phyloP scores from a whole-genome alignment of 2,888 invertebrate species.

The Rhorus exstirpatorius region DNA sequence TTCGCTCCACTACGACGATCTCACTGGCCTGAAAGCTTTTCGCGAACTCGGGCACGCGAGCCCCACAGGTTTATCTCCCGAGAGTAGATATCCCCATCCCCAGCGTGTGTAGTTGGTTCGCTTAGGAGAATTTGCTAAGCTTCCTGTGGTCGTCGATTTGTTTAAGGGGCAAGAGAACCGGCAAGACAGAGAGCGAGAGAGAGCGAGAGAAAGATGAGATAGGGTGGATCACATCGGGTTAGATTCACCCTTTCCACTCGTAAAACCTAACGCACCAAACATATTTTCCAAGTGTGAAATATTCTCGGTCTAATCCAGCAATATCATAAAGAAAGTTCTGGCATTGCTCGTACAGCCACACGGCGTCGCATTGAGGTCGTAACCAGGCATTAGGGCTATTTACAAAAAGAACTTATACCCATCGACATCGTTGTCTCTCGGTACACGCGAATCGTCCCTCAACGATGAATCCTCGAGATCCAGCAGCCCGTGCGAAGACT shows the following conservation, averaged over 20 bases:
- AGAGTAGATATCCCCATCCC: conserved; percentile 39
- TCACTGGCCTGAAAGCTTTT: conserved; percentile 62
- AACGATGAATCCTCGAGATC: conserved; percentile 67
- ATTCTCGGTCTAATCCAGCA: conserved; percentile 85
- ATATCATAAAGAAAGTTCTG: conserved; percentile 85
- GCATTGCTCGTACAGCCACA: conserved; percentile 66
- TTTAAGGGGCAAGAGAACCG: conserved; percentile 56
- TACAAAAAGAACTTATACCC: conserved; percentile 83
- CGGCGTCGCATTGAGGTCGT: conserved; percentile 79
- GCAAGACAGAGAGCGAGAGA: conserved; percentile 19
- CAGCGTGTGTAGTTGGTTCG: conserved; percentile 79
- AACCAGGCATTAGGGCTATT: conserved; percentile 86
- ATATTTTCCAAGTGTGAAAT: conserved; percentile 85
- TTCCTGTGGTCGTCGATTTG: conserved; percentile 69
- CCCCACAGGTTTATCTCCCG: not conserved
- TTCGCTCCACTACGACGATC: conserved; percentile 27
- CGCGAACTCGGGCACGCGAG: conserved; percentile 37
- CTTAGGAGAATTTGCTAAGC: conserved; percentile 76
- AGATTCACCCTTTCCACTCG: conserved; percentile 71
- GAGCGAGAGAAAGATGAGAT: conserved; percentile 24
- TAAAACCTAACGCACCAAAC: conserved; percentile 84
- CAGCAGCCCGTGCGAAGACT: conserved; percentile 62
- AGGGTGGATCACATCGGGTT: conserved; percentile 39
- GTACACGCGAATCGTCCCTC: conserved; percentile 75
- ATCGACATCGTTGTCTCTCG: conserved; percentile 71